These are phyloP conservation scores for Oreochromis tanganicae DNA, from an alignment of 2,113 vertebrate genomes.

Conservation along the genomic window DNA sequence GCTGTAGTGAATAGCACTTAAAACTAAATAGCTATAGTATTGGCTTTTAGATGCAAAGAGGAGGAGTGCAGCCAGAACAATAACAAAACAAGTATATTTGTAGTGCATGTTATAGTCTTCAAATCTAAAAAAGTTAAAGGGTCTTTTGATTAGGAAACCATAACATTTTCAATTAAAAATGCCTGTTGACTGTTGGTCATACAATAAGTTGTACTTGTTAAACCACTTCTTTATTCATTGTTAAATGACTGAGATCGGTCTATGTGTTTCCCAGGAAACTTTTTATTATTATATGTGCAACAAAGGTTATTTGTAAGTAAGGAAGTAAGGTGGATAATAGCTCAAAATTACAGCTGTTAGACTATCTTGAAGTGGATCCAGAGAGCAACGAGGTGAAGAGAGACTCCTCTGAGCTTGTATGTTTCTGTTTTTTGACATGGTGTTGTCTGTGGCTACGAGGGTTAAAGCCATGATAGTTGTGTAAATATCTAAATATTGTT, in stretches of 20 bases:
- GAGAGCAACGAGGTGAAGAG: background rate
- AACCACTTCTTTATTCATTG: background rate
- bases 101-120: background rate
- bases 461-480: background rate
- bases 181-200: background rate
- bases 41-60: constrained; percentile 10
- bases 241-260: background rate
- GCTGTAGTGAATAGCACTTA: constrained; percentile 51
- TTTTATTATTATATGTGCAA: background rate
- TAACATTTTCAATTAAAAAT: background rate
- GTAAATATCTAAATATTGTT: background rate
- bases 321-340: background rate
- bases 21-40: constrained; percentile 33
- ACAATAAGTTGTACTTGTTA: background rate
- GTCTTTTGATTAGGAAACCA: background rate
- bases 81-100: background rate
- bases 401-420: background rate
- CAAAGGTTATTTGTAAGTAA: background rate
- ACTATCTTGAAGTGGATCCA: background rate
- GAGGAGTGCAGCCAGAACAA: background rate
- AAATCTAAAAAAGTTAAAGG: background rate
- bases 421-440: background rate
- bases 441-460: background rate
- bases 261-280: background rate
- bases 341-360: background rate